phyloP scores from a whole-genome alignment of 2,113 vertebrate species.

The Pao palembangensis region DNA sequence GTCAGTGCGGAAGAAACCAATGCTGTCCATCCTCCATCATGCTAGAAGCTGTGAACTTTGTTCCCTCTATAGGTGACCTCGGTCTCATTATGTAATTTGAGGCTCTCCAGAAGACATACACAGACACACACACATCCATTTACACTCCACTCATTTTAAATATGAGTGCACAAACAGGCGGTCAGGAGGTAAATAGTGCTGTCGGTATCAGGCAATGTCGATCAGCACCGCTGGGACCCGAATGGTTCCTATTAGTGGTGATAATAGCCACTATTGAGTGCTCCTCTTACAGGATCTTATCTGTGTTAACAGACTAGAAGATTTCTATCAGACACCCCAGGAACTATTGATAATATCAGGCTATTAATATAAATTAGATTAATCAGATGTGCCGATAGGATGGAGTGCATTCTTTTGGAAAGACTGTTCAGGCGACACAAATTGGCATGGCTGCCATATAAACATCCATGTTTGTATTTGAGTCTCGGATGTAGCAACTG shows the following conservation, averaged over 20 bases:
- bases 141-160: too few species aligned
- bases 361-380: not conserved
- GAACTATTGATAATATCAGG: not conserved
- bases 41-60: too few species aligned
- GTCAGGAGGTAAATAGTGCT: slow-evolving; percentile 36
- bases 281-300: slow-evolving; percentile 43
- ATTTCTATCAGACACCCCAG: slow-evolving; percentile 24
- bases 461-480: not conserved
- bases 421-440: not conserved
- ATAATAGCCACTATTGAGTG: slow-evolving; percentile 31
- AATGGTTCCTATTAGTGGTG: slow-evolving; percentile 41
- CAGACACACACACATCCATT: not conserved
- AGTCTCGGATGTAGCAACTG: too few species aligned
- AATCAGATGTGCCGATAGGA: not conserved
- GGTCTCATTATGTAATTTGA: too few species aligned
- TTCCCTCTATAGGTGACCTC: too few species aligned
- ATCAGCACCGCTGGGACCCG: slow-evolving; percentile 33
- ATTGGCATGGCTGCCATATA: not conserved
- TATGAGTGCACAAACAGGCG: not conserved
- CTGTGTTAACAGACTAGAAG: slow-evolving; percentile 22
- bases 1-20: too few species aligned
- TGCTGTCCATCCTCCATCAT: too few species aligned
- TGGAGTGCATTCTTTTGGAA: not conserved
- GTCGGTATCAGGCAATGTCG: slow-evolving; percentile 39
- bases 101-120: too few species aligned